These are phyloP conservation scores for Sminthurides aquaticus DNA, from an alignment of 2,888 invertebrate genomes.

Conservation along the genomic window DNA sequence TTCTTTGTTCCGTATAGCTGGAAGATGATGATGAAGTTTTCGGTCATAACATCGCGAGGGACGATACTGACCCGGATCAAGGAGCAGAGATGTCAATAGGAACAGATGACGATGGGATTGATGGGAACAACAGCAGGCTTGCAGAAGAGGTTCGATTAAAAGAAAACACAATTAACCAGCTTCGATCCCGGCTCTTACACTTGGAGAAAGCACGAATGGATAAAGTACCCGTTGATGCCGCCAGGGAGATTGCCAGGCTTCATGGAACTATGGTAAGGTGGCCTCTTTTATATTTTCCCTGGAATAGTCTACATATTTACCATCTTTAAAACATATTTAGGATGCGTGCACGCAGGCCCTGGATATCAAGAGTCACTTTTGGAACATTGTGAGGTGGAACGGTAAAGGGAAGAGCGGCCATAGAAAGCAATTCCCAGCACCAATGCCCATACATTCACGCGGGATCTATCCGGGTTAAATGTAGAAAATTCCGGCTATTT, in stretches of 20 bases:
- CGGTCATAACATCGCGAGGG: conserved; percentile 31
- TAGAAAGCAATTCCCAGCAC: too few species aligned
- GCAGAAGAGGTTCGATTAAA: conserved; percentile 41
- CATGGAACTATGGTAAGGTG: conserved; percentile 43
- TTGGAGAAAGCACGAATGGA: conserved; percentile 44
- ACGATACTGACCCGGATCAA: conserved; percentile 24
- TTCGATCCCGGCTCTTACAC: conserved; percentile 43
- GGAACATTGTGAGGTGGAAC: too few species aligned
- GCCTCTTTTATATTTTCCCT: too few species aligned
- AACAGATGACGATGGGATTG: conserved; percentile 32
- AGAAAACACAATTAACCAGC: conserved; percentile 44
- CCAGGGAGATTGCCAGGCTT: conserved; percentile 43
- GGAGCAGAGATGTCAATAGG: conserved; percentile 34
- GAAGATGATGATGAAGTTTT: conserved; percentile 39
- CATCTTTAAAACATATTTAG: too few species aligned
- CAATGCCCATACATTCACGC: too few species aligned
- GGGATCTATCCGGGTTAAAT: too few species aligned
- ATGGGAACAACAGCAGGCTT: conserved; percentile 28
- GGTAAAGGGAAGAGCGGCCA: too few species aligned
- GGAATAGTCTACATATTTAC: too few species aligned
- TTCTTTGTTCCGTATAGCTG: too few species aligned
- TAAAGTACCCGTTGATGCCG: conserved; percentile 44
- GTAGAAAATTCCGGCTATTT: too few species aligned
- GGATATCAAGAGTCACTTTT: too few species aligned
- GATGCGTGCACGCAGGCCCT: too few species aligned